Conservation (phyloP, 2,113 vertebrate species). For the Cricetomys ansorgei region DNA sequence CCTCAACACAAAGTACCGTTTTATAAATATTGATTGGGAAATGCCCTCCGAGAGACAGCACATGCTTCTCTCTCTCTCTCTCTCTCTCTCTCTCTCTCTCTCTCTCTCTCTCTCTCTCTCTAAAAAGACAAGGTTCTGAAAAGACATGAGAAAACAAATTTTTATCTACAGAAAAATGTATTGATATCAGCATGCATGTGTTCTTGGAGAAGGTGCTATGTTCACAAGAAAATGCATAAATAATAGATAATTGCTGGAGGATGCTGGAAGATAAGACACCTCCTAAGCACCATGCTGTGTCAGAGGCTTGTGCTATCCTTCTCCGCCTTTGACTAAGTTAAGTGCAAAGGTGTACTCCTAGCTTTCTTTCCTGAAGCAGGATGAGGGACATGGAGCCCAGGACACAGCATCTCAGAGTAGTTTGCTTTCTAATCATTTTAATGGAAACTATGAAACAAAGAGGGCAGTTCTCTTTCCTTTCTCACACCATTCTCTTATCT, state of each 20-base stretch:
- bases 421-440: neutral
- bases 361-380: neutral
- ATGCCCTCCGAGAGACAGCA: neutral
- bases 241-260: neutral
- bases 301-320: neutral
- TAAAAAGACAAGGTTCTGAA: neutral
- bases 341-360: too few species aligned
- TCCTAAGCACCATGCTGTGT: neutral
- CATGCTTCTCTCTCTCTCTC: neutral
- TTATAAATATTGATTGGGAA: slow-evolving; percentile 29
- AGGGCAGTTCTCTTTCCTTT: neutral
- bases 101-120: too few species aligned
- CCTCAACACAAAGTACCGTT: neutral
- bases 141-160: slow-evolving; percentile 1
- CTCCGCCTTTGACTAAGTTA: neutral
- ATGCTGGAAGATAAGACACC: neutral
- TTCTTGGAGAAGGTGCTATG: neutral
- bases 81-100: too few species aligned
- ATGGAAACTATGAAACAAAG: neutral
- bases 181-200: neutral
- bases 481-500: neutral
- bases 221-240: neutral
- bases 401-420: neutral
- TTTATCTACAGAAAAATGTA: neutral
- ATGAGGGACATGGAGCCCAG: neutral